A percentile compares a stretch with the other conserved stretches of the same genome.
phyloP scores from a whole-genome alignment of 2,888 invertebrate species.

The Cephus spinipes region DNA sequence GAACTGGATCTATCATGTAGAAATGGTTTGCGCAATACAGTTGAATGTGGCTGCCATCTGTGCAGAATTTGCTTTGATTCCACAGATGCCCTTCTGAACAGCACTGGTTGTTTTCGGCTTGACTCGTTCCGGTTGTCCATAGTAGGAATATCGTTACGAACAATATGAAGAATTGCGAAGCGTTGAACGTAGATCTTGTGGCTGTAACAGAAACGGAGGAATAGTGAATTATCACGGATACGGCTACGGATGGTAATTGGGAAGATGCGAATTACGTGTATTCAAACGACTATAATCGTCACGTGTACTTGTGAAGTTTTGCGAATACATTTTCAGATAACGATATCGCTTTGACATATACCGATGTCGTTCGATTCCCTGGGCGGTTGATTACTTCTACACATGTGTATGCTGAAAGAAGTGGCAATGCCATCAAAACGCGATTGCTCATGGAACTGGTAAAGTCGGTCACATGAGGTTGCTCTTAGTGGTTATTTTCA shows the following conservation, averaged over 20 bases:
- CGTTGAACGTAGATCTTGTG: neutral
- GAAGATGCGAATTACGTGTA: no score
- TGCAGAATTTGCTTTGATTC: slow-evolving; percentile 30
- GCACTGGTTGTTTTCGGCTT: neutral
- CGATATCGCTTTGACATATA: neutral
- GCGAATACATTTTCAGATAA: neutral
- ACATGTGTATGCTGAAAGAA: neutral
- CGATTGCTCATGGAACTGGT: neutral
- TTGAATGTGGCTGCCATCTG: slow-evolving; percentile 39
- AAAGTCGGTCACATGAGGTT: neutral
- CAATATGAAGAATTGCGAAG: neutral
- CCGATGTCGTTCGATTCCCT: neutral
- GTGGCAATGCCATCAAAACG: neutral
- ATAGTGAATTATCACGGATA: neutral
- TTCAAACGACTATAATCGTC: no score
- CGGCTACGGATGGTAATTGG: neutral
- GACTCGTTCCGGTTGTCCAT: neutral
- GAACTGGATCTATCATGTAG: slow-evolving; percentile 45
- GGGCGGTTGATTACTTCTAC: neutral
- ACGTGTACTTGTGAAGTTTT: neutral
- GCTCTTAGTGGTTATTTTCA: neutral
- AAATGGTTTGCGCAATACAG: slow-evolving; percentile 43
- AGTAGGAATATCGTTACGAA: neutral
- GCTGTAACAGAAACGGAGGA: neutral
- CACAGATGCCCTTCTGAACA: neutral